These are phyloP conservation scores for Pseudopodoces humilis DNA, from an alignment of 2,113 vertebrate species.

Conservation along the genomic window DNA sequence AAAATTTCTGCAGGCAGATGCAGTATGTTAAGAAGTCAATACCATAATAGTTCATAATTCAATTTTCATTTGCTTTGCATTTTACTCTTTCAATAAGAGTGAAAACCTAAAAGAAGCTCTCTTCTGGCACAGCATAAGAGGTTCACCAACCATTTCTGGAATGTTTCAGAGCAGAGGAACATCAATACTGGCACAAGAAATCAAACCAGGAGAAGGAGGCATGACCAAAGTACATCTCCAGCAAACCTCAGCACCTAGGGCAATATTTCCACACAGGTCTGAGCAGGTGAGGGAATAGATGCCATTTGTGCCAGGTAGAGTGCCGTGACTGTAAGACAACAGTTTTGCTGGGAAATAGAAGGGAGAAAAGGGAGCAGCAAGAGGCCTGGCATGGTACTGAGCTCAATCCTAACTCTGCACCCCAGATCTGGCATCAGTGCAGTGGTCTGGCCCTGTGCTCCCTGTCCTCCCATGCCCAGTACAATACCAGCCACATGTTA, in stretches of 20 bases:
- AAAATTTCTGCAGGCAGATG: neutral
- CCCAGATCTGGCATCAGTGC: neutral
- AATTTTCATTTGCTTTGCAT: neutral
- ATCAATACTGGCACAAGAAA: neutral
- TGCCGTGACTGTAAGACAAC: neutral
- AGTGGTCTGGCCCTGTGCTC: neutral
- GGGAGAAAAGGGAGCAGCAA: neutral
- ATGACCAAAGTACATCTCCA: neutral
- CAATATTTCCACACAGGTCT: neutral
- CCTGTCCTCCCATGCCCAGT: neutral
- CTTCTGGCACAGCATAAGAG: neutral
- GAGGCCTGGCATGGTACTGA: neutral
- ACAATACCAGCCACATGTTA: neutral
- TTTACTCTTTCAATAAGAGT: neutral
- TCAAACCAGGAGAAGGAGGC: neutral
- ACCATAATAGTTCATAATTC: neutral
- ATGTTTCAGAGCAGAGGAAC: neutral
- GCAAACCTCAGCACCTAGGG: neutral
- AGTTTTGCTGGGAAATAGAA: neutral
- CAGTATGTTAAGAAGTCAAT: neutral
- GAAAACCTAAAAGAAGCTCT: neutral
- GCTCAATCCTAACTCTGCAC: neutral
- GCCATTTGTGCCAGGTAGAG: neutral
- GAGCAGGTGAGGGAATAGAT: neutral
- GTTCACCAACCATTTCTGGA: neutral